These are phyloP conservation scores for Philereme transversata DNA, from an alignment of 2,888 invertebrate species.

Conservation along the genomic window DNA sequence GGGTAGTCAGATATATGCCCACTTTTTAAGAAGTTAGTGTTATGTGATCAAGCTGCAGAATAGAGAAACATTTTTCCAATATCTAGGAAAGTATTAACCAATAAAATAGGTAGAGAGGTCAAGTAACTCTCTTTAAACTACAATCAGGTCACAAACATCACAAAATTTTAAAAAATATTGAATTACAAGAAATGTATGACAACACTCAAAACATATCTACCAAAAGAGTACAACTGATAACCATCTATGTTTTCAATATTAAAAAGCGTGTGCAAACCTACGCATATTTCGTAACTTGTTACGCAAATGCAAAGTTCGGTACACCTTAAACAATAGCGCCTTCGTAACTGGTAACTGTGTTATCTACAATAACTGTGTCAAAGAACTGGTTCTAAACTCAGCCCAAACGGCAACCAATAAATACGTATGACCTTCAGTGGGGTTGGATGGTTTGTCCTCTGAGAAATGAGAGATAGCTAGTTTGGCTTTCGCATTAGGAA, in stretches of 20 bases:
- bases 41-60: no score
- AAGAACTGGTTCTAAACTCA: slow-evolving; percentile 55
- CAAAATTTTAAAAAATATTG: no score
- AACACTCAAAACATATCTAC: no score
- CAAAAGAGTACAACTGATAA: no score
- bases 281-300: slow-evolving; percentile 43
- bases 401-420: slow-evolving; percentile 17
- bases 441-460: background rate
- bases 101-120: no score
- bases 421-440: slow-evolving; percentile 17
- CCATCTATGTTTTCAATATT: background rate
- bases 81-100: no score
- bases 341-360: slow-evolving; percentile 63
- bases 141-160: no score
- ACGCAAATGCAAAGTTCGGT: slow-evolving; percentile 44
- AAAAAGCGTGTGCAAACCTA: slow-evolving; percentile 21
- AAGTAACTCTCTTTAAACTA: no score
- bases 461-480: background rate
- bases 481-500: background rate
- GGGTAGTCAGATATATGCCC: no score
- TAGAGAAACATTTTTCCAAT: no score
- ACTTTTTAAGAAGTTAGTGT: no score
- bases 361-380: slow-evolving; percentile 72
- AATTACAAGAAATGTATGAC: no score
- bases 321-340: slow-evolving; percentile 59